Conservation (phyloP, 2,797 vertebrate genomes). For the Nyctibius grandis region DNA sequence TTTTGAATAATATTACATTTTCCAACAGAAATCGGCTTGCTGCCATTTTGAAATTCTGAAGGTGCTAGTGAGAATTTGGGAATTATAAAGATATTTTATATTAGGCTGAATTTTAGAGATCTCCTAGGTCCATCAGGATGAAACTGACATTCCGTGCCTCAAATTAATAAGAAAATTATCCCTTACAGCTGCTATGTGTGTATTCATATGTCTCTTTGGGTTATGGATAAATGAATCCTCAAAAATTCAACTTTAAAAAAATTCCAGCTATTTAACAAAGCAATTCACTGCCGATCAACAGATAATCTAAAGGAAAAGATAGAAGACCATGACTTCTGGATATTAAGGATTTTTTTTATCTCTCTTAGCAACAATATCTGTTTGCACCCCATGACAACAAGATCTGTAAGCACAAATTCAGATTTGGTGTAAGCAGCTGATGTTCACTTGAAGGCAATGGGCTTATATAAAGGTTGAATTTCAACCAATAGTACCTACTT, state of each 20-base stretch:
- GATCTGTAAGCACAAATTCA: background rate
- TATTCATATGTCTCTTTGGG: background rate
- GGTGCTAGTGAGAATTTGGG: background rate
- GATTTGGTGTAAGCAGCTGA: background rate
- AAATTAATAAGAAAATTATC: background rate
- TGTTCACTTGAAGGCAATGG: background rate
- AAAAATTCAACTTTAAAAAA: background rate
- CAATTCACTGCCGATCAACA: background rate
- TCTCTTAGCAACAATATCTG: background rate
- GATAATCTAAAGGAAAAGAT: background rate
- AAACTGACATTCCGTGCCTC: background rate
- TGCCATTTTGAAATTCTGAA: background rate
- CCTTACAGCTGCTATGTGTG: background rate
- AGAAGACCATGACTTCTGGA: background rate
- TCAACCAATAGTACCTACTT: background rate
- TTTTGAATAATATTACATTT: background rate
- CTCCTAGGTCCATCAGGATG: background rate
- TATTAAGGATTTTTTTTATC: background rate
- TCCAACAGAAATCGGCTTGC: background rate
- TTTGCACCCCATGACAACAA: background rate
- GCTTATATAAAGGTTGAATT: background rate
- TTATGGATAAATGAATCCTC: background rate
- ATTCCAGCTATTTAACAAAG: background rate
- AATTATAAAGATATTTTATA: background rate
- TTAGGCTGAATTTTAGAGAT: background rate